Conservation (phyloP, 2,797 vertebrate genomes). For the Xyrichtys novacula region DNA sequence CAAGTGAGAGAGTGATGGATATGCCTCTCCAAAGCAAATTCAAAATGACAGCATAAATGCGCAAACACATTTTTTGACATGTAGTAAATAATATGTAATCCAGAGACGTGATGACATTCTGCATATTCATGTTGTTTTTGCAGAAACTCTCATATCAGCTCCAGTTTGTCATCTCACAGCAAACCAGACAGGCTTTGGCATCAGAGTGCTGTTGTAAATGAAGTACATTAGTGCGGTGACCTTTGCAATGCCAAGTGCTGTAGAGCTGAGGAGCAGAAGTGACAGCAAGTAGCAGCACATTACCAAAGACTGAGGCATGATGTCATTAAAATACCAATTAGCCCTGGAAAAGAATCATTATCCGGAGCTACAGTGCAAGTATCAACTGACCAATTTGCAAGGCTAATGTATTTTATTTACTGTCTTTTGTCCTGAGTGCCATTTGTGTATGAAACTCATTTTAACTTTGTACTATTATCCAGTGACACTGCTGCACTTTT, state of each 20-base stretch:
- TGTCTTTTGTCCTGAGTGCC: neutral
- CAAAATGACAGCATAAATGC: conserved; percentile 37
- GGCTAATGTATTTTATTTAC: conserved; percentile 36
- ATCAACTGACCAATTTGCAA: conserved; percentile 22
- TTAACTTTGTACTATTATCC: conserved; percentile 7
- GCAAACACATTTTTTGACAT: conserved; percentile 10
- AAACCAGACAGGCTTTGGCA: conserved; percentile 28
- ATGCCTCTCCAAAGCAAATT: conserved; percentile 42
- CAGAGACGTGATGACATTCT: conserved; percentile 10
- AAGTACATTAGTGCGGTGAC: conserved; percentile 55
- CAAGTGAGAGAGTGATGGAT: conserved; percentile 60
- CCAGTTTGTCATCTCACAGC: conserved; percentile 5
- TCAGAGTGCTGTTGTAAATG: conserved; percentile 20
- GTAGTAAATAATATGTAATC: conserved; percentile 6
- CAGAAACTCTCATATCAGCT: neutral
- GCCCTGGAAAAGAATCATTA: conserved; percentile 37
- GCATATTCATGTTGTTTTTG: neutral
- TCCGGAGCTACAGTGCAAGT: conserved; percentile 1
- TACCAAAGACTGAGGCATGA: neutral
- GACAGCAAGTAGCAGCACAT: conserved; percentile 24
- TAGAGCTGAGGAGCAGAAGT: conserved; percentile 11
- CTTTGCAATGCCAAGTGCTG: conserved; percentile 44
- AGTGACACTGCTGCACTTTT: too few relatives aligned
- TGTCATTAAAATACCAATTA: conserved; percentile 44
- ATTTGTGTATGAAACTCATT: neutral